Percentiles rank a stretch among this genome's conserved stretches.
phyloP scores from a whole-genome alignment of 2,888 invertebrate species.

The Heliconius aoede region DNA sequence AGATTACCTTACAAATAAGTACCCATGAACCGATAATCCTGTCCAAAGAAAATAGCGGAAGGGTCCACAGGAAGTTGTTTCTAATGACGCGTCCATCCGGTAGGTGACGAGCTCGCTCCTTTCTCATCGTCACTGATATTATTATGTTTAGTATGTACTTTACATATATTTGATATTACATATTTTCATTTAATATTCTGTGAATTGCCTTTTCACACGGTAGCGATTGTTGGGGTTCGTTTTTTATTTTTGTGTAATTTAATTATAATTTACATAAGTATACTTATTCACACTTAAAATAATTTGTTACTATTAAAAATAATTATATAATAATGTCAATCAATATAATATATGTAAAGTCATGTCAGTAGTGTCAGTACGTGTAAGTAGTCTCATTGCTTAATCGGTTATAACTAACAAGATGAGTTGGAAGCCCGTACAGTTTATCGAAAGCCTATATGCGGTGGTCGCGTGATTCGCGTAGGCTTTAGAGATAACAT shows the following conservation, averaged over 20 bases:
- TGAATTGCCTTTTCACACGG: too few species aligned
- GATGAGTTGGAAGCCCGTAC: constrained; percentile 7
- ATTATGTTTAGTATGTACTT: not conserved
- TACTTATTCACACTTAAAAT: too few species aligned
- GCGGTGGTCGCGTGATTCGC: not conserved
- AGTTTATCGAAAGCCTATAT: constrained; percentile 15
- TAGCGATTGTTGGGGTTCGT: too few species aligned
- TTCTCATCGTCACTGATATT: not conserved
- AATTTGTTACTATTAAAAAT: not conserved
- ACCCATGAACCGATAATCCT: not conserved
- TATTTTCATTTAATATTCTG: not conserved
- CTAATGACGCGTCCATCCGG: constrained; percentile 14
- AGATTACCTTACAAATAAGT: not conserved
- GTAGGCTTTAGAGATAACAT: constrained; percentile 7
- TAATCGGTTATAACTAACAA: constrained; percentile 3
- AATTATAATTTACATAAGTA: too few species aligned
- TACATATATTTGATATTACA: not conserved
- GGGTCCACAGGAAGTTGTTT: constrained; percentile 20
- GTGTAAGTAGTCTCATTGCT: not conserved
- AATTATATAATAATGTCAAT: too few species aligned
- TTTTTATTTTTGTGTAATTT: too few species aligned
- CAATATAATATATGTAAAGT: too few species aligned
- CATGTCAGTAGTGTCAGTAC: not conserved
- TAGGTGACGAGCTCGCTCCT: constrained; percentile 12
- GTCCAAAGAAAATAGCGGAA: constrained; percentile 14